A percentile compares a stretch with the other conserved stretches of the same genome.
These are phyloP conservation scores for Euwallacea similis DNA, from an alignment of 1,140 invertebrate species.

Conservation along the genomic window DNA sequence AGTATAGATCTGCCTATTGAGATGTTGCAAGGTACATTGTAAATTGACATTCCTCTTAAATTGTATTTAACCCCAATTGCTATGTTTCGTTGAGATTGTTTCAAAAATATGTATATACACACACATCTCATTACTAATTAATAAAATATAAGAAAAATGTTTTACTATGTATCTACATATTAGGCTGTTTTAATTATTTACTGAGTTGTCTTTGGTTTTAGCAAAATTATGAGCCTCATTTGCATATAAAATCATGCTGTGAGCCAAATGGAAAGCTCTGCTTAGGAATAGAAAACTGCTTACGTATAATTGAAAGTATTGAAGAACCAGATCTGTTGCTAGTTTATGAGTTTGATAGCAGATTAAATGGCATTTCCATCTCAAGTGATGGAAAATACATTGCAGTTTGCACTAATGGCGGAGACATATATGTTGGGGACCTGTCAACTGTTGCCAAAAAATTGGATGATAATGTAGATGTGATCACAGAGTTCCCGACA, in stretches of 20 bases:
- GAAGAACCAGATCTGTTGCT: constrained; percentile 11
- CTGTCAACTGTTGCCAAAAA: not conserved
- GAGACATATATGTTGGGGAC: constrained; percentile 12
- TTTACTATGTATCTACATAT: no score
- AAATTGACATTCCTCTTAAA: no score
- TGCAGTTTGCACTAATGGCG: constrained; percentile 9
- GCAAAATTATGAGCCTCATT: not conserved
- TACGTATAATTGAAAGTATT: constrained; percentile 20
- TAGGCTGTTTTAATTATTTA: no score
- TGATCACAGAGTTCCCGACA: not conserved
- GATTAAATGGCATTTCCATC: constrained; percentile 10
- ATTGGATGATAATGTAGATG: not conserved
- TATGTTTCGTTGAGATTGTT: no score
- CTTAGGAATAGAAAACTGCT: constrained; percentile 22
- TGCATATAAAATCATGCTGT: constrained; percentile 9
- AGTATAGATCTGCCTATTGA: no score
- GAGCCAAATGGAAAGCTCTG: constrained; percentile 12
- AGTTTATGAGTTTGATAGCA: constrained; percentile 15
- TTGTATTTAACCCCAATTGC: no score
- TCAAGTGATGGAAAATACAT: constrained; percentile 15
- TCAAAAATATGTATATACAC: no score
- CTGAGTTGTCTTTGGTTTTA: not conserved
- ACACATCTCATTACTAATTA: no score
- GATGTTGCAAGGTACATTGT: no score
- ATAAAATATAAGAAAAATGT: no score